Conservation (phyloP, 1,140 invertebrate genomes). For the Neotoxoptera formosana region DNA sequence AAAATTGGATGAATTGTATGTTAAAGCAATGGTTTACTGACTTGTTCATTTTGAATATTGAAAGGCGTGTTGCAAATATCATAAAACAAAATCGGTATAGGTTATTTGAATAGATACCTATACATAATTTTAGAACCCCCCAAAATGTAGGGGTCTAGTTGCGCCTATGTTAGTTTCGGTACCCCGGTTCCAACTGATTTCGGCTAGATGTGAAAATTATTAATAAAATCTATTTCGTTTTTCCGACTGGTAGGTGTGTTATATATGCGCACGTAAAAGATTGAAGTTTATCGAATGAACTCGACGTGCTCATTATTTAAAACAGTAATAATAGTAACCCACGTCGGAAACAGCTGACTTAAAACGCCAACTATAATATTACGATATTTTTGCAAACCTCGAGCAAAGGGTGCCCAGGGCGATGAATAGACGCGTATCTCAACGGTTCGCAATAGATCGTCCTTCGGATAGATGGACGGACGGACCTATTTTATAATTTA, state of each 20-base stretch:
- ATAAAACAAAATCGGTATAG: too few species aligned
- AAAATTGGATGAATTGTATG: too few species aligned
- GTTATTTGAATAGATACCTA: too few species aligned
- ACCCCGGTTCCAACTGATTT: neutral
- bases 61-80: too few species aligned
- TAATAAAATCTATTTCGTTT: neutral
- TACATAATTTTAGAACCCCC: too few species aligned
- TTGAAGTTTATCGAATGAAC: neutral
- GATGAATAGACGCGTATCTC: neutral
- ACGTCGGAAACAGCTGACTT: neutral
- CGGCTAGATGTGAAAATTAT: neutral
- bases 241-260: too few species aligned
- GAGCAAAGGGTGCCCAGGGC: neutral
- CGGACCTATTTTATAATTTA: neutral
- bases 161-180: too few species aligned
- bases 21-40: too few species aligned
- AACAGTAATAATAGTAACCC: neutral
- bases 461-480: too few species aligned
- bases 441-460: neutral
- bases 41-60: too few species aligned
- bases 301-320: neutral
- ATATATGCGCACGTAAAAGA: neutral
- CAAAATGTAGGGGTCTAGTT: too few species aligned
- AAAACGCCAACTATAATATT: neutral
- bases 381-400: neutral